phyloP scores from a whole-genome alignment of 2,888 invertebrate genomes.

The Mesochorus sp. region DNA sequence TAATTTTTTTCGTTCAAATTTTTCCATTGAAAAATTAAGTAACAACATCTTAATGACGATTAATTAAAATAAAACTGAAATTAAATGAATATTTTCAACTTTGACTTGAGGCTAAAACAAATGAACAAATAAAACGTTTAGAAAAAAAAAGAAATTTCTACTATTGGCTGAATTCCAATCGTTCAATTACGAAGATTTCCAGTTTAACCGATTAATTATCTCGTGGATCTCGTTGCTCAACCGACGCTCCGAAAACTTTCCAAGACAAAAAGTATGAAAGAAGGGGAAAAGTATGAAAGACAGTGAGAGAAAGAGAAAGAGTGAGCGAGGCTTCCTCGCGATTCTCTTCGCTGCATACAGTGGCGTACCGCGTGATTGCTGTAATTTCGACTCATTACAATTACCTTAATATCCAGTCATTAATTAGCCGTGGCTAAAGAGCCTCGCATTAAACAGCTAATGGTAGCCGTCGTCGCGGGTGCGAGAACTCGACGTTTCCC shows the following conservation, averaged over 20 bases:
- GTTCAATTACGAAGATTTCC: slow-evolving; percentile 40
- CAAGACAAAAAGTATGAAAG: slow-evolving; percentile 23
- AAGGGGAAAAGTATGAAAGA: slow-evolving; percentile 20
- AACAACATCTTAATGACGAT: no score
- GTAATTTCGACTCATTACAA: slow-evolving; percentile 80
- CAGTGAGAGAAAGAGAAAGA: slow-evolving; percentile 1
- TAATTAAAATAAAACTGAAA: no score
- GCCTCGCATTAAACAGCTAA: slow-evolving; percentile 79
- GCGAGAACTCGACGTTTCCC: slow-evolving; percentile 38
- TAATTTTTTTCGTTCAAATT: no score
- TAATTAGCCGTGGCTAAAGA: slow-evolving; percentile 80
- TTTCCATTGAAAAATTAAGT: no score
- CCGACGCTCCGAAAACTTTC: slow-evolving; percentile 55
- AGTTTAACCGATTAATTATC: slow-evolving; percentile 52
- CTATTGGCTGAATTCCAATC: slow-evolving; percentile 40
- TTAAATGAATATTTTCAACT: no score
- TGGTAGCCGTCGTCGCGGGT: slow-evolving; percentile 73
- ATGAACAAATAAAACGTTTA: no score
- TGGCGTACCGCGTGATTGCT: slow-evolving; percentile 77
- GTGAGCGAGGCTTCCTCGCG: slow-evolving; percentile 17
- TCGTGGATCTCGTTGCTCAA: slow-evolving; percentile 51
- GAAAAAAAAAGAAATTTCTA: neutral
- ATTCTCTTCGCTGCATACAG: slow-evolving; percentile 63
- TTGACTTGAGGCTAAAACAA: no score
- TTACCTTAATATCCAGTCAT: slow-evolving; percentile 80